These are phyloP conservation scores for Sylvilagus bachmani DNA, from an alignment of 2,113 vertebrate genomes.

Conservation along the genomic window DNA sequence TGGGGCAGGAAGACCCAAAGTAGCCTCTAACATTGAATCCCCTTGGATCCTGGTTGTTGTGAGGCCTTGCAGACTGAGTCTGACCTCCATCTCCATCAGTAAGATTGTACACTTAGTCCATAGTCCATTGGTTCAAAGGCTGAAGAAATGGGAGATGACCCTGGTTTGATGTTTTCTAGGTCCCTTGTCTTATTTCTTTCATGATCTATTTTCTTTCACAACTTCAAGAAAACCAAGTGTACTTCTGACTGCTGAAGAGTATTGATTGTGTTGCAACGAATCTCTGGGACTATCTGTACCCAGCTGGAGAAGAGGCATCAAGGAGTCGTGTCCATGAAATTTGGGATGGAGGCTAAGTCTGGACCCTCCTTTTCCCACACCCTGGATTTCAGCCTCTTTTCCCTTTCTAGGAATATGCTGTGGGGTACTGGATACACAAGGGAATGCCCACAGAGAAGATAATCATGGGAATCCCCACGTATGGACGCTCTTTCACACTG, in stretches of 20 bases:
- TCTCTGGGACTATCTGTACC: not conserved
- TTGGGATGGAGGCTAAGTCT: not conserved
- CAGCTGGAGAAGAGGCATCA: not conserved
- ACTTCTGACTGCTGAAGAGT: not conserved
- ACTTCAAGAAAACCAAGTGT: not conserved
- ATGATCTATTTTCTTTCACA: not conserved
- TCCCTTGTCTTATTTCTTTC: not conserved
- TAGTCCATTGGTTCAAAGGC: not conserved
- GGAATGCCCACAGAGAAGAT: conserved; percentile 88
- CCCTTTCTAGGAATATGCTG: conserved; percentile 84
- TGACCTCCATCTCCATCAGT: not conserved
- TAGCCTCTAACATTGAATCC: not conserved
- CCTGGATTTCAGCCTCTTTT: not conserved
- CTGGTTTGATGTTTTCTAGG: not conserved
- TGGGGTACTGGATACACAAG: conserved; percentile 84
- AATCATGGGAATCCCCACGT: conserved; percentile 88
- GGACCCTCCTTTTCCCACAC: not conserved
- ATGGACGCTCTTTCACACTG: conserved; percentile 88
- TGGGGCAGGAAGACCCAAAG: not conserved
- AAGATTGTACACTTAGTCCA: not conserved
- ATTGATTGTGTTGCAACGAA: not conserved
- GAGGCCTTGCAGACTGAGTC: not conserved
- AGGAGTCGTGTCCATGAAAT: not conserved
- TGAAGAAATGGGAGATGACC: not conserved
- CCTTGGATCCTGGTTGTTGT: not conserved